Base-by-base conservation (phyloP, 2,888 invertebrate genomes). In the Meteorus colon region DNA sequence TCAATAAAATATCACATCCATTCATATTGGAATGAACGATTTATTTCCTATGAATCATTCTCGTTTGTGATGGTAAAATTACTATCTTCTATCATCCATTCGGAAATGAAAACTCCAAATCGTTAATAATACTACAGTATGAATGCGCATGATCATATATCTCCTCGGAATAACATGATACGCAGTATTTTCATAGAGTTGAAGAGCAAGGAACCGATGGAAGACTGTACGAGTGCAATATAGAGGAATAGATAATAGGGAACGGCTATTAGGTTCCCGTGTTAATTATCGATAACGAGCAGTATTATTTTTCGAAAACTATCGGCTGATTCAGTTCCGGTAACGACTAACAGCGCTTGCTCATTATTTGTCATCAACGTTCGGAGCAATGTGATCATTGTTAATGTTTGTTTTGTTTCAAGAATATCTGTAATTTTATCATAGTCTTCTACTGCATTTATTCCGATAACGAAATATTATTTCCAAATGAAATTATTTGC, bases 281-380 rank as follows among this genome's bases (percentile, higher is more conserved):
- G 85, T 86, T 86, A 87, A 87, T 86, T 87, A 87, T 87, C 84
- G 85, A 82, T 86, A 86, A 86, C 85, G 85, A 85, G 83, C 82
- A 83, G 83, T 85, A 87, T 86, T 86, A 85, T 84, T 85, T 84
- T 85, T 12, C 73, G 80, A 85, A 83, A 84, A 84, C 79, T 55
- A 62, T 31, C 34, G 16, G 31, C 16, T 62, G 4, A 62, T 62
- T 31, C n/a, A 62, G 16, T 31, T 60, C 27, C 16, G 14, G 5
- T 29, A 60, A 60, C 60, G 27, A 60, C 12, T 60, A 29, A 60
- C 29, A 60, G 60, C 45, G 45, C n/a, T 41, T 48, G 48, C n/a
- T 48, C n/a, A 48, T 48, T 48, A 48, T 48, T 48, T n/a, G 16
- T 48, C 70, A 48, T 16, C 66, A 65, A 29, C 77, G 62, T 66